phyloP scores from a whole-genome alignment of 1,140 invertebrate genomes.

The Drosophila pachea region DNA sequence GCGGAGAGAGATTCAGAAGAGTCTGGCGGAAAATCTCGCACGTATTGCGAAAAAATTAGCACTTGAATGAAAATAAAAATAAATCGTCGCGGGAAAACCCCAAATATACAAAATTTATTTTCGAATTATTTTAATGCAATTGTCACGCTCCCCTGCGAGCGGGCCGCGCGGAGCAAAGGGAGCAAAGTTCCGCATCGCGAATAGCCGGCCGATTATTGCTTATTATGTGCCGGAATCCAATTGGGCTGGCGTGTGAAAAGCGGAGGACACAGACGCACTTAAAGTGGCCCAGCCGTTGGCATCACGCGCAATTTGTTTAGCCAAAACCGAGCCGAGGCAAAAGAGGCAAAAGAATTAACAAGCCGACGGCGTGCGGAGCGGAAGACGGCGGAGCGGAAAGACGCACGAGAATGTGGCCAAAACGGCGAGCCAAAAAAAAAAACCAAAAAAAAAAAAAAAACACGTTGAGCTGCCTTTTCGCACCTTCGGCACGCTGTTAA shows the following conservation, averaged over 20 bases:
- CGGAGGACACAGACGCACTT: slow-evolving; percentile 42
- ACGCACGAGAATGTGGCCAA: slow-evolving; percentile 21
- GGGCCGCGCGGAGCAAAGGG: slow-evolving; percentile 13
- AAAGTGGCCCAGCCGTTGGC: slow-evolving; percentile 31
- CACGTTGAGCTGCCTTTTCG: slow-evolving; percentile 28
- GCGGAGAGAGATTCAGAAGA: too few species aligned
- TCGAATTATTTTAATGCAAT: slow-evolving; percentile 37
- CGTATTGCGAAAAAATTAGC: too few species aligned
- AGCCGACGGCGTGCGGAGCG: slow-evolving; percentile 14
- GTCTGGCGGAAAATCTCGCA: too few species aligned
- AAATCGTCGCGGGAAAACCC: slow-evolving; percentile 21
- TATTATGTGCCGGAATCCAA: slow-evolving; percentile 40
- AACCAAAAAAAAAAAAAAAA: background rate
- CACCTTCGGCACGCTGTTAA: slow-evolving; percentile 36
- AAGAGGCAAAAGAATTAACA: background rate
- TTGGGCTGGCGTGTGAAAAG: slow-evolving; percentile 44
- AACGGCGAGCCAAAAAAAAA: background rate
- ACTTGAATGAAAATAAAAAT: too few species aligned
- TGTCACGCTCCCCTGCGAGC: slow-evolving; percentile 24
- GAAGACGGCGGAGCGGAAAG: too few species aligned
- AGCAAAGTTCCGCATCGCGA: slow-evolving; percentile 42
- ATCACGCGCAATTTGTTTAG: slow-evolving; percentile 43
- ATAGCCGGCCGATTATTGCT: slow-evolving; percentile 34
- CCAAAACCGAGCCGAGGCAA: slow-evolving; percentile 2
- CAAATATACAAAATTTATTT: background rate